Base-by-base conservation (phyloP, 2,888 invertebrate species). In the Nudaria mundana region DNA sequence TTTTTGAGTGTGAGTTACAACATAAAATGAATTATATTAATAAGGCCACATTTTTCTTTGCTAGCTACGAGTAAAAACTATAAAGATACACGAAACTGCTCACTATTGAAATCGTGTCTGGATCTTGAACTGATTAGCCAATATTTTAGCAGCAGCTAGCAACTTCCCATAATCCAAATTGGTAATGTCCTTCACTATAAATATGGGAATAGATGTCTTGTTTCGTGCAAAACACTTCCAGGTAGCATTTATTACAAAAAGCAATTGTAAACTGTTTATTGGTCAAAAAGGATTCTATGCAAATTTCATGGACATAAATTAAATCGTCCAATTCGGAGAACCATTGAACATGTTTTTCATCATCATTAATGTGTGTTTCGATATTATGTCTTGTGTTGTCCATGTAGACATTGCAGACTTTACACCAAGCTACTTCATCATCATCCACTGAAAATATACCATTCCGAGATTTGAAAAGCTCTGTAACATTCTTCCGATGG, bases 371-470 rank as follows among this genome's bases (percentile, higher is more conserved):
- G 31, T 80, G 80, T 7, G 63, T 60, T 5, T 76, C 50, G 12
- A 80, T 54, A 7, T 54, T 57, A 25, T 44, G 50, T 1, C 71
- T 63, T 2, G 67, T 66, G 32, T 76, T 76, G 1, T 71, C 69
- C 20, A 80, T 57, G 41, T 68, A 76, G 0, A 37, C 51, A 38
- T 79, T 63, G 42, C 80, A 81, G 1, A 79, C 52, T 63, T 80
- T 80, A 54, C 80, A 80, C 76, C 76, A 80, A 2, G 75, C 63
- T 34, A 75, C 70, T 18, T 74, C 69, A 18, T 63, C 57, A 14
- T 71, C 68, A 0, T 66, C 68, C 0, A 67, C 64, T 10, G 63
- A 40, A 44, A 80, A 80, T 42, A 81, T 70, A 3, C 73, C 80
- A 25, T 80, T 76, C 1, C 71, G 42, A 0, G 78, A 76, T 55